Conservation (phyloP, 2,113 vertebrate species). For the Nicator chloris region DNA sequence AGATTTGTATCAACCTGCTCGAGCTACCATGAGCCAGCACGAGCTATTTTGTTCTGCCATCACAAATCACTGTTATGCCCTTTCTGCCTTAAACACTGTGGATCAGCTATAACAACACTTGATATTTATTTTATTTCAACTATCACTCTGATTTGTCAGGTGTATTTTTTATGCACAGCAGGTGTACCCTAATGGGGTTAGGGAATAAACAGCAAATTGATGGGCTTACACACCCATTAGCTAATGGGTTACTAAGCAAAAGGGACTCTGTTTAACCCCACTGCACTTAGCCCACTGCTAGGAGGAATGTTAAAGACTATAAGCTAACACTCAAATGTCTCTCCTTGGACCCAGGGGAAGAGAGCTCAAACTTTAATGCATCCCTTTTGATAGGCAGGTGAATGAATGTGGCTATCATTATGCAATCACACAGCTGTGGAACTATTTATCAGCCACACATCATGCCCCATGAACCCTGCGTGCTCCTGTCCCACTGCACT, state of each 20-base stretch:
- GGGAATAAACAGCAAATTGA: slow-evolving; percentile 81
- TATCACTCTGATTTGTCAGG: slow-evolving; percentile 79
- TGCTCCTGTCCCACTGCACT: slow-evolving; percentile 6
- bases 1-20: neutral
- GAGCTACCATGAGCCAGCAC: neutral
- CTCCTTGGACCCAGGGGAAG: slow-evolving; percentile 63
- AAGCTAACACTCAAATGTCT: slow-evolving; percentile 58
- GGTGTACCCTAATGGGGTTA: slow-evolving; percentile 73
- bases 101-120: slow-evolving; percentile 62
- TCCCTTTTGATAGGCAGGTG: slow-evolving; percentile 72
- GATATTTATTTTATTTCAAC: slow-evolving; percentile 80
- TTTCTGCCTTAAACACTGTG: slow-evolving; percentile 59
- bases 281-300: slow-evolving; percentile 78
- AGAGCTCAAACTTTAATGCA: slow-evolving; percentile 67
- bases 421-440: slow-evolving; percentile 60
- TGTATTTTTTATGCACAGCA: slow-evolving; percentile 74
- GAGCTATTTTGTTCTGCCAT: neutral
- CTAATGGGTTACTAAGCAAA: slow-evolving; percentile 88
- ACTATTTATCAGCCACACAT: slow-evolving; percentile 64
- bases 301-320: slow-evolving; percentile 71
- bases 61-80: slow-evolving; percentile 59
- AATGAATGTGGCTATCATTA: slow-evolving; percentile 73
- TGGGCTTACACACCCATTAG: slow-evolving; percentile 87
- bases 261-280: slow-evolving; percentile 70
- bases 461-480: neutral